These are phyloP conservation scores for Orbicella faveolata DNA, from an alignment of 64 coral and sea anemone genomes.

Conservation along the genomic window DNA sequence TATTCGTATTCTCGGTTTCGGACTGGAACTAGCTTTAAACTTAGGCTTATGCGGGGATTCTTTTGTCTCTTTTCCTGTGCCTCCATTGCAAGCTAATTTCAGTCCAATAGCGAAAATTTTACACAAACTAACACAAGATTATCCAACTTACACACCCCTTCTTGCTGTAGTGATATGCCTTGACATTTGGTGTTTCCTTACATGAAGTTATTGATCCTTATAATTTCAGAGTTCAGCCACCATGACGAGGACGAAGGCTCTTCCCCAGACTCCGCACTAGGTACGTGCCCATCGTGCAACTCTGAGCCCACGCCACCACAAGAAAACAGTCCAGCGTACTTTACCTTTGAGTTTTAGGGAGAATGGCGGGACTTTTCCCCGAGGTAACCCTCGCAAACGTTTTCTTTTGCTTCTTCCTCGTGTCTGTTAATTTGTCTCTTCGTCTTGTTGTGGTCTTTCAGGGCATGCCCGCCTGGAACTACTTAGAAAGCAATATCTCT, in stretches of 20 bases:
- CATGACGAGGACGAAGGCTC: slow-evolving; percentile 94
- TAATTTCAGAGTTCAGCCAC: slow-evolving; percentile 71
- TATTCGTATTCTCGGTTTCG: too few species aligned
- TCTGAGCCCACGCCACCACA: slow-evolving; percentile 81
- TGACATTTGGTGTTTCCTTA: neutral
- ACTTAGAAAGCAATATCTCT: slow-evolving; percentile 80
- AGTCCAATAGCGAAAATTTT: too few species aligned
- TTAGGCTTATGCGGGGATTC: too few species aligned
- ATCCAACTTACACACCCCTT: neutral
- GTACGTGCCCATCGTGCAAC: slow-evolving; percentile 91
- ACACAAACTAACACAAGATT: too few species aligned
- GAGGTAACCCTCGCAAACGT: slow-evolving; percentile 78
- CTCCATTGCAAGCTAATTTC: too few species aligned
- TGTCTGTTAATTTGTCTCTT: slow-evolving; percentile 43
- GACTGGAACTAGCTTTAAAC: too few species aligned
- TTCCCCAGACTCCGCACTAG: slow-evolving; percentile 97
- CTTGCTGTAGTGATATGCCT: neutral
- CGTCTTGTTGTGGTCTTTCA: slow-evolving; percentile 89
- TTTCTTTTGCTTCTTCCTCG: slow-evolving; percentile 45
- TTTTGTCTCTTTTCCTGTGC: too few species aligned
- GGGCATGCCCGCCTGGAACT: slow-evolving; percentile 62
- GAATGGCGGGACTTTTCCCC: slow-evolving; percentile 42
- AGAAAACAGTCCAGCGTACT: slow-evolving; percentile 89
- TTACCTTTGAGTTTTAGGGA: slow-evolving; percentile 94
- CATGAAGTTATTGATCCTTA: slow-evolving; percentile 19